Evolutionary conservation across 2,888 invertebrate species (phyloP), one percentile per base, ranked within the genome.

Genomic region (Toxonevra muliebris): DNA sequence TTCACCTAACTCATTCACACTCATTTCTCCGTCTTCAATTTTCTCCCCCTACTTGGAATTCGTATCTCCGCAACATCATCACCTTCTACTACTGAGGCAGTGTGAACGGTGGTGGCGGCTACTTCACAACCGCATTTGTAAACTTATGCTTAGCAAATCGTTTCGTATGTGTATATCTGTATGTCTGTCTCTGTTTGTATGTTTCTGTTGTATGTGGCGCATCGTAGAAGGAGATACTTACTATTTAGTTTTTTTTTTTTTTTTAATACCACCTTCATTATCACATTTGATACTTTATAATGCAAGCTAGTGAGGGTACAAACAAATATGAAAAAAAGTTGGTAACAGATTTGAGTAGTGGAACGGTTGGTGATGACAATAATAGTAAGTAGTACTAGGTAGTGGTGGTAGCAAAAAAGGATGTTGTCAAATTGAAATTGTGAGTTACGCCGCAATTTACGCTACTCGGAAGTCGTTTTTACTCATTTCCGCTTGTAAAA

Each of bases 351-450:
- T 30, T 30, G 30, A 2, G 30, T 30, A 30, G 30, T 7, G 30
- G 30, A 4, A 7, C 30, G 30, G 30, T 30, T 30, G 30, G 3
- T 30, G 30, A 30, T 30, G 30, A 7, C 30, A 30, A 30, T 7
- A 30, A 30, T 7, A 30, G 3, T 30, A 30, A 30, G 30, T 30
- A 7, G 30, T 30, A 7, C 30, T 30, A 7, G 30, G 30, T 30
- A 7, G 30, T 30, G 30, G 3, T 30, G 7, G 30, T 30, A 30
- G 30, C 30, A 7, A 30, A 30, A 30, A 30, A 30, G 30, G 30
- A 48, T 48, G 48, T 48, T 48, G 48, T 48, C 48, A 66, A 66
- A 66, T 66, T 66, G 66, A 57, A 61, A 61, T 66, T 58, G 40
- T 62, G 61, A 62, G 50, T 58, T 50, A 57, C 13, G 62, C 61